Base-by-base conservation (phyloP, 2,888 invertebrate species). In the Cataglyphis livida region DNA sequence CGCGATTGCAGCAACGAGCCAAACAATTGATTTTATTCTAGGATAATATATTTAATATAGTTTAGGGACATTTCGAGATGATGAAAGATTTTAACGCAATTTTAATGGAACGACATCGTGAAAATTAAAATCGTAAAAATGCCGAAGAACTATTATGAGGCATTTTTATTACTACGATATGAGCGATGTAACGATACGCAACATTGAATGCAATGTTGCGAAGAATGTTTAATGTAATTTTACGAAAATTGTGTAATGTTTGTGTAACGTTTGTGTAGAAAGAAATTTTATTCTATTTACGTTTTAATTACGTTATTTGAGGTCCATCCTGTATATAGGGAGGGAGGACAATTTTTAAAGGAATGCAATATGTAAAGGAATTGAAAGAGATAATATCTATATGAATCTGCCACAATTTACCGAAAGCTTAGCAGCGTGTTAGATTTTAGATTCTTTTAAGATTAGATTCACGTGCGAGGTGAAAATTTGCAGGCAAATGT, bases 1-100 rank as follows among this genome's bases (percentile, higher is more conserved):
- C 21, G 48, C 41, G 32, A 57, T 65, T 32, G 64, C 74, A 25
- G 2, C 18, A 18, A n/a, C 59, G 38, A 75, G 25, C 21, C 65
- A 61, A 82, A 41, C 59, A 18, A 64, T 21, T 41, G 25, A 51
- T 76, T 66, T 62, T 28, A 28, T 62, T 66, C 61, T 12, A n/a
- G 38, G 15, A 15, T 68, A 44, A n/a, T 51, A 48, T 48, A 48
- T 6, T 48, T 68, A 44, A n/a, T 51, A 48, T 48, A 48, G 18
- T 48, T 48, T 48, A 48, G 48, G 4, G 44, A n/a, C 48, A 48
- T n/a, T 48, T 48, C 7, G 48, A 48, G 6, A 18, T n/a, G 4
- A 18, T 15, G 7, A 48, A 7, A n/a, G n/a, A 48, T 48, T 18
- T 48, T 18, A 6, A 48, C 6, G 6, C 6, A 48, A n/a, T 48